A percentile compares a stretch with the other conserved stretches of the same genome.
phyloP scores from a whole-genome alignment of 1,140 invertebrate genomes.

The Akabosia matsudoensis region DNA sequence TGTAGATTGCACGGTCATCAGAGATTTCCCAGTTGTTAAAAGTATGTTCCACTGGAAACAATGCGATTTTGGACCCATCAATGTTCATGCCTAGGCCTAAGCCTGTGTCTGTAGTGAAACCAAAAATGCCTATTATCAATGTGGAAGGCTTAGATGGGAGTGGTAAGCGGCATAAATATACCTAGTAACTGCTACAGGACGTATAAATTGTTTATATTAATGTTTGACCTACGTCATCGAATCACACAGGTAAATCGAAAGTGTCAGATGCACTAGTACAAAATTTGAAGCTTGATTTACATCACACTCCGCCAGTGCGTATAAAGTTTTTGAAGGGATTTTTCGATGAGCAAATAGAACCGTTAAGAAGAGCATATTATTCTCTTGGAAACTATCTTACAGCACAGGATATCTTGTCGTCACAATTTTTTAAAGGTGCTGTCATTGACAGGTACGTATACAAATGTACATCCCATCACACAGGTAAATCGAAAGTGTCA shows the following conservation, averaged over 20 bases:
- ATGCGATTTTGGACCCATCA: conserved; percentile 24
- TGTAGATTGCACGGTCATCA: conserved; percentile 6
- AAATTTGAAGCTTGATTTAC: conserved; percentile 26
- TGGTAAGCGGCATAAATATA: too few relatives aligned
- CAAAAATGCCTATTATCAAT: conserved; percentile 43
- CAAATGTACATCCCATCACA: too few relatives aligned
- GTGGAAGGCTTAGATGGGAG: conserved; percentile 45
- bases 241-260: conserved; percentile 46
- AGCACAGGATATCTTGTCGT: conserved; percentile 35
- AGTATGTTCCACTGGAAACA: conserved; percentile 17
- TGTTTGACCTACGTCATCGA: too few relatives aligned
- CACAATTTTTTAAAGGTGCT: conserved; percentile 36
- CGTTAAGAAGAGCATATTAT: conserved; percentile 39
- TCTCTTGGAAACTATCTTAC: conserved; percentile 45
- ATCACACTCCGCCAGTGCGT: conserved; percentile 38
- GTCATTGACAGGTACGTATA: conserved; percentile 43
- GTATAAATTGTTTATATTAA: too few relatives aligned
- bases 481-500: conserved; percentile 45
- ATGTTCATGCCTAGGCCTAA: conserved; percentile 4
- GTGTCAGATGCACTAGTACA: conserved; percentile 38
- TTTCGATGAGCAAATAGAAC: conserved; percentile 41
- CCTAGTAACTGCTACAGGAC: too few relatives aligned
- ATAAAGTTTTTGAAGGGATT: conserved; percentile 41
- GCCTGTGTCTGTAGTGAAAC: conserved; percentile 31
- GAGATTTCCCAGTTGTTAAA: conserved; percentile 26